These are phyloP conservation scores for Agrotis clavis DNA, from an alignment of 2,888 invertebrate species.

Conservation along the genomic window DNA sequence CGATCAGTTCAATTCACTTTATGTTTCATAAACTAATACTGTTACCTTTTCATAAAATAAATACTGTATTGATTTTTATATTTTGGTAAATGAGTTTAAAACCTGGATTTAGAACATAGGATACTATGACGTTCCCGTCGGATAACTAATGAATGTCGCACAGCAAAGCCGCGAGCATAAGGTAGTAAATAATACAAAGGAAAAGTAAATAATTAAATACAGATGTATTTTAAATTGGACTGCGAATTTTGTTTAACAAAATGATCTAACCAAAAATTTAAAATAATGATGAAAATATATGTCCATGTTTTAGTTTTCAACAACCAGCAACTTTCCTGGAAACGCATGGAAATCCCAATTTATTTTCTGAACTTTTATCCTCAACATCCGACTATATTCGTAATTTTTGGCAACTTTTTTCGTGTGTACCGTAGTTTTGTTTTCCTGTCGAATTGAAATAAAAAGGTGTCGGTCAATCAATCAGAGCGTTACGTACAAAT, in stretches of 20 bases:
- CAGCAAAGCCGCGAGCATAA: too few relatives aligned
- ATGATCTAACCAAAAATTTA: too few relatives aligned
- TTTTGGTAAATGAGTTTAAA: too few relatives aligned
- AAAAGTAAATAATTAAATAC: too few relatives aligned
- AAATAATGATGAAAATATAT: background rate
- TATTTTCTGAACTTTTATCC: constrained; percentile 41
- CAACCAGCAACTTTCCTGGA: constrained; percentile 22
- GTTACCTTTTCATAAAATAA: too few relatives aligned
- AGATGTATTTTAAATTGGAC: too few relatives aligned
- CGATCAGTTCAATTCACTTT: background rate
- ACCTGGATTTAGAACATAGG: too few relatives aligned
- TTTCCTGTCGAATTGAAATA: constrained; percentile 46
- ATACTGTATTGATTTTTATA: too few relatives aligned
- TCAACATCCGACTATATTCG: constrained; percentile 28
- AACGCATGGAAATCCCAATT: constrained; percentile 43
- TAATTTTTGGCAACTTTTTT: constrained; percentile 55
- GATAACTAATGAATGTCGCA: too few relatives aligned
- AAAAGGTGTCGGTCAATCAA: constrained; percentile 54
- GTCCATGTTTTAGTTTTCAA: constrained; percentile 8
- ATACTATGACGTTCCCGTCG: too few relatives aligned
- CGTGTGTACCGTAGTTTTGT: constrained; percentile 39
- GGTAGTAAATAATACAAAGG: too few relatives aligned
- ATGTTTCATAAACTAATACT: background rate
- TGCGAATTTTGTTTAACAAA: too few relatives aligned
- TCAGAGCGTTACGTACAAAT: constrained; percentile 53